A percentile compares a stretch with the other conserved stretches of the same genome.
Conservation (phyloP, 2,797 vertebrate genomes). For the Gymnothorax reevesii region DNA sequence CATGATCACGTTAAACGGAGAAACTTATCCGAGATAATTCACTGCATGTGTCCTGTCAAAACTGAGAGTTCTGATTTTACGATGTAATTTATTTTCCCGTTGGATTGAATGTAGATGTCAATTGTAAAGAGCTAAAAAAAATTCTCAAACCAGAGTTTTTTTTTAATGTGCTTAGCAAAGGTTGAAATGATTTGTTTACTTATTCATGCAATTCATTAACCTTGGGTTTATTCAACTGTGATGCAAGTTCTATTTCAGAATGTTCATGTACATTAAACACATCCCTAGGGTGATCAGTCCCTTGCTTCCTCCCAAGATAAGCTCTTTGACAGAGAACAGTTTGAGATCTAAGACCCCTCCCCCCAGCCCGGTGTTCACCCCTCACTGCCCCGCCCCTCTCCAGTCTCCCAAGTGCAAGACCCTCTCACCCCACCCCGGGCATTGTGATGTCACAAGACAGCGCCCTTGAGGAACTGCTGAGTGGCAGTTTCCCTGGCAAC, state of each 20-base stretch:
- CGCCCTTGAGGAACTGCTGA: constrained; percentile 62
- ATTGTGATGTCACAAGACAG: constrained; percentile 47
- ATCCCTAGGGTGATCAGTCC: background rate
- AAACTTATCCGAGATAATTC: background rate
- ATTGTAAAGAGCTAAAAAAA: background rate
- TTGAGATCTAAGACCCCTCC: background rate
- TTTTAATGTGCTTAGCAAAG: background rate
- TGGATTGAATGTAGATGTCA: background rate
- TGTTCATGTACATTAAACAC: background rate
- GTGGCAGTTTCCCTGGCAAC: constrained; percentile 57
- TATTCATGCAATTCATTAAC: too few species aligned
- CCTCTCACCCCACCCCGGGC: background rate
- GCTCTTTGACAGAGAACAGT: background rate
- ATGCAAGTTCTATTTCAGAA: background rate
- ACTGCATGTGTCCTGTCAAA: background rate
- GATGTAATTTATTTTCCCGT: background rate
- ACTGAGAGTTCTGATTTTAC: background rate
- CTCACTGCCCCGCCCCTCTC: background rate
- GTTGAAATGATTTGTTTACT: background rate
- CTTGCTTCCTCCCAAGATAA: background rate
- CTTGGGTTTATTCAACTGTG: background rate
- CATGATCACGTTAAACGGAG: background rate
- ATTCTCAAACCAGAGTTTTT: background rate
- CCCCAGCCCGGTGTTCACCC: background rate
- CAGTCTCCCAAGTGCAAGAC: background rate